Evolutionary conservation across 2,113 vertebrate species (phyloP).

Genomic region (Eptesicus fuscus): DNA sequence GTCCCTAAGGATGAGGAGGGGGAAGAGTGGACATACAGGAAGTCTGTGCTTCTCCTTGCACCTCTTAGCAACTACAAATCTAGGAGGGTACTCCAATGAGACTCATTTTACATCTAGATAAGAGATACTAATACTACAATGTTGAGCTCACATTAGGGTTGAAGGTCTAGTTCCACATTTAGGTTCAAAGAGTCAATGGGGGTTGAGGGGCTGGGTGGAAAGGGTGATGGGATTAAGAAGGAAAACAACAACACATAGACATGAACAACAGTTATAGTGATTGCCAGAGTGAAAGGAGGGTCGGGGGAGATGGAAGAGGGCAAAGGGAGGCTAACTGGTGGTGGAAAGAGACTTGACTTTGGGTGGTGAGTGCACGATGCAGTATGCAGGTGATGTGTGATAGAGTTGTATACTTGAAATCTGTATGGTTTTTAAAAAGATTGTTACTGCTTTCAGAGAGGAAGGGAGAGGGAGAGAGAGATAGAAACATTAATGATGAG

Average conservation of each 20-base stretch:
- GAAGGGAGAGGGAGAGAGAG: too few relatives aligned
- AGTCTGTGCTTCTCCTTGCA: background rate
- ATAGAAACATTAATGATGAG: too few relatives aligned
- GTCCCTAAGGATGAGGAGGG: background rate
- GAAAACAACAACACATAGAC: background rate
- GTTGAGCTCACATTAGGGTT: background rate
- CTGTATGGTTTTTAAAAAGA: too few relatives aligned
- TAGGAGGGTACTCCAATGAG: background rate
- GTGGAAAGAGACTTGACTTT: background rate
- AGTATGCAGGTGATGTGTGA: background rate
- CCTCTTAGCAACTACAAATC: background rate
- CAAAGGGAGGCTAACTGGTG: background rate
- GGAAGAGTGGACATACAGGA: background rate
- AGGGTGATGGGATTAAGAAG: background rate
- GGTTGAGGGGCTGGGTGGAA: background rate
- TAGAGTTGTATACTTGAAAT: background rate
- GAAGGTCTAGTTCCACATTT: background rate
- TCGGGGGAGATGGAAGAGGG: background rate
- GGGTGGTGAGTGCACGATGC: background rate
- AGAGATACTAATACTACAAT: background rate
- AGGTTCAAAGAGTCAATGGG: background rate
- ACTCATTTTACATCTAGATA: background rate
- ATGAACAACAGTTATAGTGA: too few relatives aligned
- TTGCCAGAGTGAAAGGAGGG: background rate
- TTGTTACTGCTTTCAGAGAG: too few relatives aligned